Evolutionary conservation across 2,113 vertebrate genomes (phyloP).

Genomic region (Xiphophorus couchianus): DNA sequence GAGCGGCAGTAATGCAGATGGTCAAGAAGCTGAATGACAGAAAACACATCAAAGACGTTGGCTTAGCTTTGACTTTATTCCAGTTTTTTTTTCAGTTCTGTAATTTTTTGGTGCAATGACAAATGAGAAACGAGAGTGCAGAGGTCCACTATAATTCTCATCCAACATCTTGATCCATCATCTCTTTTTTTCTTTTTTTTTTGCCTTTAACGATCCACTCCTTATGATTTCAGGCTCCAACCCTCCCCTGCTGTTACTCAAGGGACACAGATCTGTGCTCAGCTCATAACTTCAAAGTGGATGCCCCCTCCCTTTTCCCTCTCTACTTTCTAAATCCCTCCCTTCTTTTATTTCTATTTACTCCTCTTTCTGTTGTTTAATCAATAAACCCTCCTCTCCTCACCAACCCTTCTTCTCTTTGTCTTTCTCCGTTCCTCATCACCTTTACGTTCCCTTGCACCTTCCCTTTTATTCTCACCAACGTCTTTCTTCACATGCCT

Average conservation of each 20-base stretch:
- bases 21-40: constrained; percentile 20
- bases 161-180: constrained; percentile 50
- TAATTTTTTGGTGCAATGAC: constrained; percentile 8
- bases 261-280: constrained; percentile 43
- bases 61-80: background rate
- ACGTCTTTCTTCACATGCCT: constrained; percentile 32
- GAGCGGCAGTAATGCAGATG: constrained; percentile 18
- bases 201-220: constrained; percentile 23
- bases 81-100: background rate
- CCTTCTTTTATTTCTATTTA: constrained; percentile 61
- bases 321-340: constrained; percentile 20
- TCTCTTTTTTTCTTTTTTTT: constrained; percentile 21
- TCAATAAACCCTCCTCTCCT: constrained; percentile 46
- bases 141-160: constrained; percentile 12
- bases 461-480: constrained; percentile 1
- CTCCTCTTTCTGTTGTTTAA: constrained; percentile 47
- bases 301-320: constrained; percentile 30
- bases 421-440: constrained; percentile 28
- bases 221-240: constrained; percentile 30
- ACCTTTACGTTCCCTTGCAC: constrained; percentile 33
- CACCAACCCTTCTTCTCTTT: background rate
- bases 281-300: constrained; percentile 59
- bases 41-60: constrained; percentile 32
- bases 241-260: constrained; percentile 32
- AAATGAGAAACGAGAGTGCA: constrained; percentile 22